Evolutionary conservation across 2,113 vertebrate species (phyloP).

Genomic region (Takifugu flavidus): DNA sequence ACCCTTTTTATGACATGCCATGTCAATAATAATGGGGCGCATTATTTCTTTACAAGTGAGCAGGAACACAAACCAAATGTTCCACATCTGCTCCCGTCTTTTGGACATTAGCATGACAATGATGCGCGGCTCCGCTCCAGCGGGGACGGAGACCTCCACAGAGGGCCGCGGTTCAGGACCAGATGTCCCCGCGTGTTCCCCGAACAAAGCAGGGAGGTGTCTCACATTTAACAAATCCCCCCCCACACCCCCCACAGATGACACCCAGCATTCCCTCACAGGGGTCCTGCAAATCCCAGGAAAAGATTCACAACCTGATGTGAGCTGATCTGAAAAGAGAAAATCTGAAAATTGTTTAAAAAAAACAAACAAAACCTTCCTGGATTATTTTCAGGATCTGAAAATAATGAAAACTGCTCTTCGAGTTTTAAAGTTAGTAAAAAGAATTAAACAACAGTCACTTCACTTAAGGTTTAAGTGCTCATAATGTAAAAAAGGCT

Average conservation of each 20-base stretch:
- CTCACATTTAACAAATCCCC: constrained; percentile 74
- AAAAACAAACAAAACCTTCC: too few species aligned
- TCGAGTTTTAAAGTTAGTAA: too few species aligned
- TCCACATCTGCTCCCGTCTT: constrained; percentile 90
- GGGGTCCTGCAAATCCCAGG: constrained; percentile 38
- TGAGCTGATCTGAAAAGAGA: too few species aligned
- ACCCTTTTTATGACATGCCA: constrained; percentile 59
- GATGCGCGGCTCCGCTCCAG: constrained; percentile 76
- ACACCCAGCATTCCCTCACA: constrained; percentile 45
- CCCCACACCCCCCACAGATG: constrained; percentile 41
- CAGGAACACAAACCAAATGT: constrained; percentile 89
- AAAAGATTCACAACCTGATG: too few species aligned
- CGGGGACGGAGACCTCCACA: constrained; percentile 70
- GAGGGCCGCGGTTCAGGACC: constrained; percentile 69
- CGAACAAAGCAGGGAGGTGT: constrained; percentile 70
- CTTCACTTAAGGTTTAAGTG: neutral
- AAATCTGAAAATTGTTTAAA: too few species aligned
- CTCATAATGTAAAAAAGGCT: neutral
- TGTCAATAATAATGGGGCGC: constrained; percentile 70
- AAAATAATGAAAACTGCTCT: too few species aligned
- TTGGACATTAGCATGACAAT: constrained; percentile 88
- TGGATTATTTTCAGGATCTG: too few species aligned
- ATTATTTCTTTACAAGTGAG: constrained; percentile 93
- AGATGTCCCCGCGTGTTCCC: constrained; percentile 81
- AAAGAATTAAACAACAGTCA: too few species aligned